Base-by-base conservation (phyloP, 2,888 invertebrate genomes). In the Thymelicus sylvestris region DNA sequence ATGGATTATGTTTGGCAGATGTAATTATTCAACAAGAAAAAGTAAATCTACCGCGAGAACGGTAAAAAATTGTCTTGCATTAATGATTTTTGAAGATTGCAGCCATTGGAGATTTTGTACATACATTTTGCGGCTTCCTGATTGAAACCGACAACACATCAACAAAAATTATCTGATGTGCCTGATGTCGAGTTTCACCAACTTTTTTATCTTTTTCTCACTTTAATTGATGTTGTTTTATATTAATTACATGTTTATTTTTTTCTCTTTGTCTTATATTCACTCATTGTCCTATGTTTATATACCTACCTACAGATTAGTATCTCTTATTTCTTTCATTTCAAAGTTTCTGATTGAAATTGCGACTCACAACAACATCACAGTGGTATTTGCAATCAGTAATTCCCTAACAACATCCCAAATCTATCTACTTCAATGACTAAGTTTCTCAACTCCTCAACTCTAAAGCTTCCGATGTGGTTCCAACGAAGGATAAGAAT, bases 41-140 rank as follows among this genome's bases (percentile, higher is more conserved):
- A 60, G 59, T 31, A 64, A 64, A 64, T 64, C 38, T 65, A 15
- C 65, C 31, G 48, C 15, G 48, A 24, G 59, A 50, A 39, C 8
- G 47, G 52, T 60, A 59, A 69, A 69, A 69, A 69, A 69, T 48
- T 8, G 48, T 60, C 39, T 60, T 48, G 48, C 60, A 60, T 70
- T 65, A 70, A 65, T 65, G 70, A 70, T 65, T 65, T 64, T 70
- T 70, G 65, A 70, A 70, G 60, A 70, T 52, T 60, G 65, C 41
- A 60, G 41, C 47, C 47, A 64, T 59, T 59, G 64, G 64, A 44
- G 44, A 12, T 55, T 63, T 38, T 64, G 38, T 47, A 60, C 59
- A 48, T 6, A 31, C 64, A 48, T 59, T 68, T 69, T 39, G 57
- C 64, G 64, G 31, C 41, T 59, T 38, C 64, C 41, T 64, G 39